phyloP scores from a whole-genome alignment of 2,888 invertebrate genomes.

The Lysandra coridon region DNA sequence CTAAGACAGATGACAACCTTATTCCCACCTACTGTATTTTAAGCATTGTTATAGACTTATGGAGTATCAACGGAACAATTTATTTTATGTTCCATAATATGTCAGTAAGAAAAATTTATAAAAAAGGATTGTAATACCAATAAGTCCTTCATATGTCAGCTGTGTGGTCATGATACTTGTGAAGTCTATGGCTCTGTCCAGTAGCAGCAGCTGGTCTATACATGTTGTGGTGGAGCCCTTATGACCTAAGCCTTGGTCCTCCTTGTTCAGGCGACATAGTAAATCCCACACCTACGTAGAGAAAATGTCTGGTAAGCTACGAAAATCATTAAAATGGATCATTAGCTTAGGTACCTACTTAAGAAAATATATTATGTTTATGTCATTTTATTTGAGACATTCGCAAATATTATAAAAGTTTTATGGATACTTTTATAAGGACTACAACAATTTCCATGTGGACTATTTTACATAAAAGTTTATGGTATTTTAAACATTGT shows the following conservation, averaged over 20 bases:
- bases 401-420: background rate
- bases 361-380: too few species aligned
- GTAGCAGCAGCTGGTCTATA: conserved; percentile 93
- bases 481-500: background rate
- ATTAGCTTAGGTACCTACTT: too few species aligned
- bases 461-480: too few species aligned
- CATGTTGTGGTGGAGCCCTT: conserved; percentile 80
- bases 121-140: conserved; percentile 65
- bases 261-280: conserved; percentile 87
- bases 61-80: too few species aligned
- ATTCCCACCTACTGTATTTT: too few species aligned
- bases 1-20: too few species aligned
- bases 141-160: conserved; percentile 97
- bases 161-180: conserved; percentile 96
- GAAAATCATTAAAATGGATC: too few species aligned
- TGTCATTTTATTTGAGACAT: background rate
- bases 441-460: too few species aligned
- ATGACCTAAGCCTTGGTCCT: conserved; percentile 70
- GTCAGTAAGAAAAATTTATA: background rate
- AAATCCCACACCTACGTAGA: conserved; percentile 87
- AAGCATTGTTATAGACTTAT: too few species aligned
- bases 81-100: too few species aligned
- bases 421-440: too few species aligned
- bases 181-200: conserved; percentile 95
- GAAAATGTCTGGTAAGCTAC: background rate